Evolutionary conservation across 1,140 invertebrate genomes (phyloP).

Genomic region (Pristionchus pacificus): DNA sequence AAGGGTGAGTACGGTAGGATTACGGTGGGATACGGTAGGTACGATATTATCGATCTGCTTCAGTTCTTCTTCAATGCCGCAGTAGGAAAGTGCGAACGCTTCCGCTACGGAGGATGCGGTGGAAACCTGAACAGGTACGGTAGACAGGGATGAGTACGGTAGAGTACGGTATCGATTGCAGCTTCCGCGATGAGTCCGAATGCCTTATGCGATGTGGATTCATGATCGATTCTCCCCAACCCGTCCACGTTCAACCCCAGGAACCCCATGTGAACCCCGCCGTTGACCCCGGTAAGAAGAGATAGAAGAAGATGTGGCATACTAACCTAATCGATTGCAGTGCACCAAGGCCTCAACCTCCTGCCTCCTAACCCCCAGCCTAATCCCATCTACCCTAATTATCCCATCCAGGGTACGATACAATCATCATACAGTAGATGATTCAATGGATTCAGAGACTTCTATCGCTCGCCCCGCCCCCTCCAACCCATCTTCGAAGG

Average conservation of each 20-base stretch:
- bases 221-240: not conserved
- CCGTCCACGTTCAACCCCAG: not conserved
- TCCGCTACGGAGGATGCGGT: constrained; percentile 72
- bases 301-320: too few species aligned
- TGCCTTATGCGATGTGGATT: not conserved
- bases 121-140: constrained; percentile 80
- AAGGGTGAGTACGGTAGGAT: too few species aligned
- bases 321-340: too few species aligned
- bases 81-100: constrained; percentile 41
- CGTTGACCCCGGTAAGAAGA: too few species aligned
- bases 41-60: not conserved
- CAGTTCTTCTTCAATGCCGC: constrained; percentile 43
- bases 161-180: not conserved
- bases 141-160: not conserved
- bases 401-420: too few species aligned
- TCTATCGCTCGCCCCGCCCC: too few species aligned
- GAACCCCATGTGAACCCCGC: too few species aligned
- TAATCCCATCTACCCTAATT: not conserved
- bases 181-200: not conserved
- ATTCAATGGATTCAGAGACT: too few species aligned
- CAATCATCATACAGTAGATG: too few species aligned
- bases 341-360: too few species aligned
- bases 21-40: too few species aligned
- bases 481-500: constrained; percentile 38
- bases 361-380: constrained; percentile 16